Percentiles rank a stretch among this genome's conserved stretches.
Evolutionary conservation across 2,113 vertebrate genomes (phyloP).

Genomic region (Chionomys nivalis): DNA sequence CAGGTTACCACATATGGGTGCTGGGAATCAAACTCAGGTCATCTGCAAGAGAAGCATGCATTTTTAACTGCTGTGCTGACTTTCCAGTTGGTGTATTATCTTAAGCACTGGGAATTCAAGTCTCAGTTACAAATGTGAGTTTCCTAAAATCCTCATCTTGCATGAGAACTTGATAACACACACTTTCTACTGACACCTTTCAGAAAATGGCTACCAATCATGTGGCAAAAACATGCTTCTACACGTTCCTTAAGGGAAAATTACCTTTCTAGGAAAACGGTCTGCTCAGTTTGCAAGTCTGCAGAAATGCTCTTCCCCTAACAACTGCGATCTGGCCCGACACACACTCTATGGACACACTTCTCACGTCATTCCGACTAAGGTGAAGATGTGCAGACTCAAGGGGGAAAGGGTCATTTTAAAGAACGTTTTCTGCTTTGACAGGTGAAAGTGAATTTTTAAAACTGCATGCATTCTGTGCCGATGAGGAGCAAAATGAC

Average conservation of each 20-base stretch:
- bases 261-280: neutral
- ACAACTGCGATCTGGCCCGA: neutral
- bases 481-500: neutral
- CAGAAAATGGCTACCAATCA: neutral
- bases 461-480: neutral
- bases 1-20: neutral
- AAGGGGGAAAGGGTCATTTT: slow-evolving; percentile 12
- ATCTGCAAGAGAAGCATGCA: neutral
- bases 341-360: neutral
- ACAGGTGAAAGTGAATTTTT: neutral
- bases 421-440: slow-evolving; percentile 16
- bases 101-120: neutral
- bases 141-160: neutral
- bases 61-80: neutral
- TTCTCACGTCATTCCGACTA: neutral
- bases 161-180: slow-evolving; percentile 4
- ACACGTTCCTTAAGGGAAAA: neutral
- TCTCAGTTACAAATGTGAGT: neutral
- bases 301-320: neutral
- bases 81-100: neutral
- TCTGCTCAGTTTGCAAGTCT: neutral
- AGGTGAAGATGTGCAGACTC: neutral
- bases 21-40: neutral
- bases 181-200: neutral
- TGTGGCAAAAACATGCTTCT: neutral